These are phyloP conservation scores for Rotaria sp. DNA, from an alignment of 2,888 invertebrate genomes.

Conservation along the genomic window DNA sequence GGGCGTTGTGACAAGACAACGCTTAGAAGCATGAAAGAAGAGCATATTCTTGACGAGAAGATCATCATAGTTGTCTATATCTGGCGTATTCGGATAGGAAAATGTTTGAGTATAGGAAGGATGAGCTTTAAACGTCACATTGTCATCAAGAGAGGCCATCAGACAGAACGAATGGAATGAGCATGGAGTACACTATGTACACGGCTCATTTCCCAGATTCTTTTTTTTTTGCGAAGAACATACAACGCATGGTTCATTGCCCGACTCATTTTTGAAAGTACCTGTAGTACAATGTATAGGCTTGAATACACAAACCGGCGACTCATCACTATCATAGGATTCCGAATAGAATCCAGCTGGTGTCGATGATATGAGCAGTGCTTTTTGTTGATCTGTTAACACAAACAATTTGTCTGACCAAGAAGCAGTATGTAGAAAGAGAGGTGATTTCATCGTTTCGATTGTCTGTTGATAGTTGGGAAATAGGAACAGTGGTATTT, in stretches of 20 bases:
- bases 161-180: not conserved
- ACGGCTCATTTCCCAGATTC: not conserved
- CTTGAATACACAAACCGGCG: not conserved
- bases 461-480: not conserved
- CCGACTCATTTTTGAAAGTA: not conserved
- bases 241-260: not conserved
- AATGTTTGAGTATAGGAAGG: not conserved
- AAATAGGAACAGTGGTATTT: not conserved
- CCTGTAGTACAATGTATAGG: not conserved
- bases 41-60: not conserved
- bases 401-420: not conserved
- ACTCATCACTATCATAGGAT: too few species aligned
- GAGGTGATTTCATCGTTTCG: rapidly evolving
- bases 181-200: not conserved
- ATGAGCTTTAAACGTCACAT: not conserved
- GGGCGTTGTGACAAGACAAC: not conserved
- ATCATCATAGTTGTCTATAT: not conserved
- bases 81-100: not conserved
- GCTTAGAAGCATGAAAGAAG: not conserved
- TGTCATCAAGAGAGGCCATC: not conserved
- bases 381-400: not conserved
- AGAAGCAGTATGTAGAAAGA: not conserved
- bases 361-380: not conserved
- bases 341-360: not conserved
- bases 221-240: not conserved